Evolutionary conservation across 2,888 invertebrate species (phyloP), one percentile per base, ranked within the genome.

Genomic region (Callinectes sapidus): DNA sequence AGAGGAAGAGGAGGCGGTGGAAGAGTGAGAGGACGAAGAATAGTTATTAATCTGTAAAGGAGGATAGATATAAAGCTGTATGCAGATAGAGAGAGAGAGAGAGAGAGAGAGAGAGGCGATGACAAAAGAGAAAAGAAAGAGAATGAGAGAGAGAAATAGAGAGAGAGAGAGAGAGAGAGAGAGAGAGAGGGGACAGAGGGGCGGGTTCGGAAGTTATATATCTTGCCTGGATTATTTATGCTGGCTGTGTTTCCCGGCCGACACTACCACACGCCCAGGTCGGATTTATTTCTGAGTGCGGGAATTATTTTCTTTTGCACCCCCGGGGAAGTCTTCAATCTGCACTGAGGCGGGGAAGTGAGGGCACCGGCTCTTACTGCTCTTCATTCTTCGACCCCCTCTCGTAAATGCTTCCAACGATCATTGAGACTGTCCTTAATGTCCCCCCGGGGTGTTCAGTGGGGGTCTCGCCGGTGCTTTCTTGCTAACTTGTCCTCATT

Each of bases 31-130:
- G 48, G 48, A 10, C 10, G 48, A 8, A 48, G 48, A 10, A 48
- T 48, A 48, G 48, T 48, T 48, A 61, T 16, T 1, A 16, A 61
- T 18, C 18, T 18, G 13, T 18, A 61, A 39, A 39, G 39, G 5
- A 39, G 39, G 55, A 55, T 10, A 55, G 55, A 55, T 10, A 61
- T 16, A 18, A 16, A 61, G 61, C 18, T 18, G 13, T 18, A 61
- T 14, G 23, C 23, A 61, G 61, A 61, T 28, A 71, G 71, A 71
- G 71, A 71, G 71, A 71, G 71, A 71, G 71, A 71, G 28, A 71
- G 71, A 71, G 71, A 71, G 71, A 71, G 71, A 71, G 71, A 71
- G 71, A 71, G 71, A 71, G 71, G n/a, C n/a, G n/a, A n/a, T n/a
- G n/a, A n/a, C n/a, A n/a, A n/a, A n/a, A n/a, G n/a, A n/a, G n/a